Evolutionary conservation across 2,797 vertebrate genomes (phyloP).

Genomic region (Acanthurus lineatus): DNA sequence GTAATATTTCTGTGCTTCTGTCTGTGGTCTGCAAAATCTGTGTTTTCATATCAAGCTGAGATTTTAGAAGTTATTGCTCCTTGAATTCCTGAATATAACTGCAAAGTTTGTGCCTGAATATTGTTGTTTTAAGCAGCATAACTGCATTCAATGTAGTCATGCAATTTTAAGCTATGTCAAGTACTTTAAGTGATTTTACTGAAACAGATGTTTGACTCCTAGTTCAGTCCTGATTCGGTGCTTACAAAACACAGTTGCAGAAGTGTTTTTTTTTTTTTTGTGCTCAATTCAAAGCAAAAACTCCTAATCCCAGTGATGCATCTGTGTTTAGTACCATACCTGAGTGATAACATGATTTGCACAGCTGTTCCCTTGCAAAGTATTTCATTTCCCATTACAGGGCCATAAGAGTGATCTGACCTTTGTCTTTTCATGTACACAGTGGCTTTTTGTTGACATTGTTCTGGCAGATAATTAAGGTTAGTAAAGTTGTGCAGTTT

Average conservation of each 20-base stretch:
- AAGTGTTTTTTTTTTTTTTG: conserved; percentile 6
- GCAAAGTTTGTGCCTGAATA: background rate
- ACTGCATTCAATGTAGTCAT: background rate
- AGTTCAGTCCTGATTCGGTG: background rate
- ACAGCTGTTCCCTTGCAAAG: conserved; percentile 39
- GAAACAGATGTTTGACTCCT: background rate
- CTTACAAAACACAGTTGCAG: background rate
- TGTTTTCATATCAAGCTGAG: background rate
- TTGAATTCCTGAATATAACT: background rate
- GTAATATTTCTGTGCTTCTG: background rate
- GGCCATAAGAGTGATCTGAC: conserved; percentile 17
- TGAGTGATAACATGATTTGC: conserved; percentile 45
- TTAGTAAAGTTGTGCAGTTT: background rate
- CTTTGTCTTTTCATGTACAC: conserved; percentile 24
- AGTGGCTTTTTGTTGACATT: conserved; percentile 6
- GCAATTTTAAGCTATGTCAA: background rate
- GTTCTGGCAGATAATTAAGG: conserved; percentile 2
- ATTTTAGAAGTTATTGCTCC: background rate
- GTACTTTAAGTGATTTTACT: background rate
- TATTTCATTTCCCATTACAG: conserved; percentile 29
- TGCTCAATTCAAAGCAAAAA: background rate
- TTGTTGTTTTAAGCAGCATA: background rate
- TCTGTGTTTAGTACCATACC: background rate
- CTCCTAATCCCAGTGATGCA: background rate
- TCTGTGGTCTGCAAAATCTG: background rate